phyloP scores from a whole-genome alignment of 2,113 vertebrate genomes.

The Tachysurus vachellii region DNA sequence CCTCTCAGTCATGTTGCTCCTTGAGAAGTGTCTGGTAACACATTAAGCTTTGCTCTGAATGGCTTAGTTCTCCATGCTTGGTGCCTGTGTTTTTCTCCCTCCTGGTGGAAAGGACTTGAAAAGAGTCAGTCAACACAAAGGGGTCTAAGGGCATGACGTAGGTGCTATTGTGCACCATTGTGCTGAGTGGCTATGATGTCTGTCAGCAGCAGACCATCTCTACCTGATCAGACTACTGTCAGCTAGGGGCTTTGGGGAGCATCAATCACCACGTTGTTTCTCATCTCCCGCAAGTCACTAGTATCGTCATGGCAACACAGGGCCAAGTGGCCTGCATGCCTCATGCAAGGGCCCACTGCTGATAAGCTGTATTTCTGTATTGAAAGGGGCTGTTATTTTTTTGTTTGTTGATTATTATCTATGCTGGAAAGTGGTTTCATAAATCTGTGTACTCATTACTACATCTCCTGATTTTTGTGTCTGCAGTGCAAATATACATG shows the following conservation, averaged over 20 bases:
- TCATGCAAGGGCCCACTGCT: neutral
- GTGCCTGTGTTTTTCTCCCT: conserved; percentile 18
- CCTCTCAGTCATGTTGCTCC: conserved; percentile 20
- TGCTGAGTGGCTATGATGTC: conserved; percentile 12
- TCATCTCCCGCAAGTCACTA: neutral
- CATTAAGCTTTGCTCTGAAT: conserved; percentile 31
- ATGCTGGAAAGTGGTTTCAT: no score
- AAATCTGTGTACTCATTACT: neutral
- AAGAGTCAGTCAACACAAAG: conserved; percentile 25
- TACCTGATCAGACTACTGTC: conserved; percentile 25
- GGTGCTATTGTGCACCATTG: conserved; percentile 28
- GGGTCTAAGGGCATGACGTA: conserved; percentile 12
- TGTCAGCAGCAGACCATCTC: conserved; percentile 38
- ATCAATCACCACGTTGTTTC: conserved; percentile 25
- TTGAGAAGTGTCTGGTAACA: conserved; percentile 40
- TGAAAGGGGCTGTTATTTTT: neutral
- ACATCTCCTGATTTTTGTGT: neutral
- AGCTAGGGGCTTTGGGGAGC: conserved; percentile 25
- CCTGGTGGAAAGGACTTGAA: conserved; percentile 4
- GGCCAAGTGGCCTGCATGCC: neutral
- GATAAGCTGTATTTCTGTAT: neutral
- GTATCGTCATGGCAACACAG: conserved; percentile 2
- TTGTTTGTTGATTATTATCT: neutral
- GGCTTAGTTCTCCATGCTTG: neutral
- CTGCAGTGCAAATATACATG: neutral